phyloP scores from a whole-genome alignment of 1,140 invertebrate species.

The Drosophila nigrodunni region DNA sequence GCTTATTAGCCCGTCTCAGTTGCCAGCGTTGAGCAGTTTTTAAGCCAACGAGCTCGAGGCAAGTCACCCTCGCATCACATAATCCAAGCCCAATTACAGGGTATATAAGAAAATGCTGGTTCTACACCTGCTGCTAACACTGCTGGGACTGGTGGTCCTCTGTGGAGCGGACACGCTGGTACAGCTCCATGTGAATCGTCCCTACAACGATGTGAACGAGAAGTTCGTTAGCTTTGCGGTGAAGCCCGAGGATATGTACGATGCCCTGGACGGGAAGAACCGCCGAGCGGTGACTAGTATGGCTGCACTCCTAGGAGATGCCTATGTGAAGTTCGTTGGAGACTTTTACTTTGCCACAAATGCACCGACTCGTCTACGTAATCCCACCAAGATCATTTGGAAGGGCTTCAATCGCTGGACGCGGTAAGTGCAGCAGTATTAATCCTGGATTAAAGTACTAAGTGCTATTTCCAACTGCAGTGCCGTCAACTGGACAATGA shows the following conservation, averaged over 20 bases:
- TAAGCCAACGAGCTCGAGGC: constrained; percentile 40
- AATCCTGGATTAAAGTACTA: not conserved
- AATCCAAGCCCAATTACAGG: constrained; percentile 36
- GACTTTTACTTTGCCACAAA: constrained; percentile 74
- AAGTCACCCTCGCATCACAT: constrained; percentile 34
- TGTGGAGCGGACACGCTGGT: constrained; percentile 66
- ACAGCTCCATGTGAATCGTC: constrained; percentile 80
- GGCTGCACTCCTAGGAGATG: constrained; percentile 68
- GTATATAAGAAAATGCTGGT: constrained; percentile 43
- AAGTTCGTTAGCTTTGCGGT: constrained; percentile 81
- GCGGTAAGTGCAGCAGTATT: constrained; percentile 42
- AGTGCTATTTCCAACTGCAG: constrained; percentile 17
- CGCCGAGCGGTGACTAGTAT: constrained; percentile 69
- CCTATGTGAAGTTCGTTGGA: constrained; percentile 74
- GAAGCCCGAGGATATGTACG: constrained; percentile 74
- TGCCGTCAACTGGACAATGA: constrained; percentile 81
- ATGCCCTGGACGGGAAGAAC: constrained; percentile 69
- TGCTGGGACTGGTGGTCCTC: constrained; percentile 37
- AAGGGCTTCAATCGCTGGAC: constrained; percentile 83
- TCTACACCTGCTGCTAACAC: constrained; percentile 35
- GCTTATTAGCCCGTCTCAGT: constrained; percentile 59
- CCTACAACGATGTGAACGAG: constrained; percentile 78
- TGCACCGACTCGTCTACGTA: constrained; percentile 61
- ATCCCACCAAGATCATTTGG: constrained; percentile 81
- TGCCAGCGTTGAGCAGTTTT: constrained; percentile 56